Evolutionary conservation across 2,888 invertebrate species (phyloP).

Genomic region (Athetis lepigone): DNA sequence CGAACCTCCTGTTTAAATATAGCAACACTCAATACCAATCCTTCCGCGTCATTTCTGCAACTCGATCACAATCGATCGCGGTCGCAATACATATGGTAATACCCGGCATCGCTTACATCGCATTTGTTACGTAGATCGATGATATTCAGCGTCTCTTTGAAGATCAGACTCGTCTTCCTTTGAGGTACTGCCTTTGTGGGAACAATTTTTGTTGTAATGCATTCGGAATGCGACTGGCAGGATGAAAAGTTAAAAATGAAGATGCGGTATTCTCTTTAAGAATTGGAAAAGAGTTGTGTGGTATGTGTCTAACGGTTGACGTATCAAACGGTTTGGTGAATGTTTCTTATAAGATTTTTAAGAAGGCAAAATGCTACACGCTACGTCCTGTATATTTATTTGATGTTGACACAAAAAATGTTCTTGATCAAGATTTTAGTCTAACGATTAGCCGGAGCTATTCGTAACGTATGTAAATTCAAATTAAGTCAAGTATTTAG

Average conservation of each 20-base stretch:
- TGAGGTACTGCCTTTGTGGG: conserved; percentile 55
- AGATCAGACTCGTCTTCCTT: conserved; percentile 54
- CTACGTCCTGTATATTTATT: neutral
- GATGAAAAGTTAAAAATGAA: conserved; percentile 54
- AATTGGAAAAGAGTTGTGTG: conserved; percentile 4
- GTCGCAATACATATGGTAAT: conserved; percentile 63
- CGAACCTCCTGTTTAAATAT: neutral
- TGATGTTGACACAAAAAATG: neutral
- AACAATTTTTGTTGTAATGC: conserved; percentile 51
- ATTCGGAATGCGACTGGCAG: conserved; percentile 43
- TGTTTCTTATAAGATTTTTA: neutral
- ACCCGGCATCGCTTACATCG: conserved; percentile 55
- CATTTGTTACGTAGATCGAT: conserved; percentile 61
- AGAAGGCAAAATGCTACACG: neutral
- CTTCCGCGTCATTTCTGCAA: conserved; percentile 38
- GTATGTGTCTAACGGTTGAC: neutral
- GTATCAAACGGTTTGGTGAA: neutral
- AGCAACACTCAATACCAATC: conserved; percentile 13
- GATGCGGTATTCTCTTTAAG: conserved; percentile 28
- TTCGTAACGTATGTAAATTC: too few species aligned
- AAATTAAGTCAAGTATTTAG: too few species aligned
- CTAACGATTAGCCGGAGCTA: too few species aligned
- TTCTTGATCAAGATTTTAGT: too few species aligned
- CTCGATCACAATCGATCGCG: conserved; percentile 57
- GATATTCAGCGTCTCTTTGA: conserved; percentile 60